phyloP scores from a whole-genome alignment of 2,797 vertebrate species.

The Australoheros facetus region DNA sequence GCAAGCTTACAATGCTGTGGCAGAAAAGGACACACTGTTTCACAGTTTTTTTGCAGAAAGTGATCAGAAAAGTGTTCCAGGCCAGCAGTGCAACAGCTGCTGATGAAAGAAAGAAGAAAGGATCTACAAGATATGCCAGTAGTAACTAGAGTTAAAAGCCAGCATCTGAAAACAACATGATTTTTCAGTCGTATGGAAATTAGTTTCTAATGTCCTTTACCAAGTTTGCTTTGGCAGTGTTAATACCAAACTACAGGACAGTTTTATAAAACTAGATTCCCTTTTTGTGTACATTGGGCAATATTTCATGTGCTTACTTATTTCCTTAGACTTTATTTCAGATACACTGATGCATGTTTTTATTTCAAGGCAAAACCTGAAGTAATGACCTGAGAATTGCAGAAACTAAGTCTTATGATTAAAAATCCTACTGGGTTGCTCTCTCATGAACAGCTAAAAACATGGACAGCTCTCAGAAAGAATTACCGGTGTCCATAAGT shows the following conservation, averaged over 20 bases:
- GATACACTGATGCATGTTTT: not conserved
- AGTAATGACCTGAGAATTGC: not conserved
- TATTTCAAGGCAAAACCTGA: not conserved
- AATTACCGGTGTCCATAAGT: conserved; percentile 14
- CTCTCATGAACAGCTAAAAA: not conserved
- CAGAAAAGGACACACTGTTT: conserved; percentile 52
- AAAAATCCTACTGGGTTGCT: not conserved
- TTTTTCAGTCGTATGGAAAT: not conserved
- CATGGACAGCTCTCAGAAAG: not conserved
- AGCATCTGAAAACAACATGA: not conserved
- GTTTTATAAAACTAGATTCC: not conserved
- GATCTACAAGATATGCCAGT: not conserved
- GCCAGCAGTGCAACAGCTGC: conserved; percentile 34
- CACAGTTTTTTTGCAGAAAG: conserved; percentile 35
- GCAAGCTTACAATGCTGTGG: conserved; percentile 52
- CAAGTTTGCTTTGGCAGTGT: not conserved
- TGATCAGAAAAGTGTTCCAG: conserved; percentile 34
- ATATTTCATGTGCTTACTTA: not conserved
- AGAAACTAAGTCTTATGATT: not conserved
- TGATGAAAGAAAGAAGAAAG: conserved; percentile 22
- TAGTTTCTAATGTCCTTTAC: not conserved
- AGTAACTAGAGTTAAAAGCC: not conserved
- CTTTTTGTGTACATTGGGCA: not conserved
- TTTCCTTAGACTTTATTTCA: not conserved
- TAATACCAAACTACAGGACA: not conserved